Percentiles rank a stretch among this genome's conserved stretches.
Conservation (phyloP, 1,140 invertebrate species). For the Melitaea cinxia region DNA sequence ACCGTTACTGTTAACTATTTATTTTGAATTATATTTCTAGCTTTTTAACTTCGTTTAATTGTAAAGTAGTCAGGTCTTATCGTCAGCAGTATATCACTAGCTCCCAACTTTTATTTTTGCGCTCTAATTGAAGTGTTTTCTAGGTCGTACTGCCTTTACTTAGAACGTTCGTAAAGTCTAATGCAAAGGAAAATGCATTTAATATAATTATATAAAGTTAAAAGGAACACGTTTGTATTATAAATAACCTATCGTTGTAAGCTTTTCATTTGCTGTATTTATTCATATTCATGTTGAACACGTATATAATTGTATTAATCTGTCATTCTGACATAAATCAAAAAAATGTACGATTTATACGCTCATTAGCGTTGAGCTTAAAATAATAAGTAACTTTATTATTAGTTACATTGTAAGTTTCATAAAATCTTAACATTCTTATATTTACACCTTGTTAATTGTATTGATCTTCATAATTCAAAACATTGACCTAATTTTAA, state of each 20-base stretch:
- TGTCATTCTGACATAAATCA: neutral
- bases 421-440: neutral
- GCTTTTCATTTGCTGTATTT: neutral
- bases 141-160: constrained; percentile 27
- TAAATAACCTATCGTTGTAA: constrained; percentile 3
- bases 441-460: neutral
- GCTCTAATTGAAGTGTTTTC: constrained; percentile 31
- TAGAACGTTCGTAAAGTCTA: constrained; percentile 13
- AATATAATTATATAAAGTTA: constrained; percentile 10
- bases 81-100: constrained; percentile 24
- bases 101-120: constrained; percentile 19
- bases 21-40: constrained; percentile 13
- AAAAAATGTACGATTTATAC: no score
- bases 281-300: neutral
- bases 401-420: no score
- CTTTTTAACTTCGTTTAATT: constrained; percentile 22
- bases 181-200: constrained; percentile 21
- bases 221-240: constrained; percentile 5
- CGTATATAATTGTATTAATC: neutral
- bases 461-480: neutral
- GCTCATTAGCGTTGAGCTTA: no score
- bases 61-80: constrained; percentile 26
- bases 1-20: neutral
- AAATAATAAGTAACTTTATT: no score
- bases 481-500: neutral